Base-by-base conservation (phyloP, 2,113 vertebrate species). In the Rostratula benghalensis region DNA sequence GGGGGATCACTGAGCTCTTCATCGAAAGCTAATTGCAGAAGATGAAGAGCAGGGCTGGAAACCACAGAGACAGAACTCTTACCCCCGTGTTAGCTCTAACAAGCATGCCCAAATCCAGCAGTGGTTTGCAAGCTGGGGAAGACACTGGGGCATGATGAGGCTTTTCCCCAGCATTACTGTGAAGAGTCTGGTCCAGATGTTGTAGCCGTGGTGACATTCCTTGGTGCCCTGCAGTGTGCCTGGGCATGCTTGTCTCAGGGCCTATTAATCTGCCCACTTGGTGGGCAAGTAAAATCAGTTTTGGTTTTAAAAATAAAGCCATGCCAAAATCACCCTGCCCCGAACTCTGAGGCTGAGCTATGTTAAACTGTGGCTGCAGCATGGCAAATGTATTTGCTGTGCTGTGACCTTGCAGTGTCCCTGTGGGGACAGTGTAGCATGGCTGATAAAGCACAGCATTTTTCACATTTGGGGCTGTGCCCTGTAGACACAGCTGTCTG, bases 171-270 rank as follows among this genome's bases (percentile, higher is more conserved):
- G 24, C 2, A 1, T 8, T 48, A 53, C 30, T 31, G 21, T 13
- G 61, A 46, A 16, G 19, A 63, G 27, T 37, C 27, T 4, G 2
- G 12, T 76, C 15, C 15, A 50, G 76, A 6, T 1, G 1, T 4
- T 1, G 1, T 46, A 46, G 46, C 46, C 8, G 46, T 46, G 46
- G 46, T 46, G 46, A 46, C 46, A 18, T 11, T 22, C 31, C 37
- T 21, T 1, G 21, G 45, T n/a, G n/a, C n/a, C n/a, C n/a, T 23
- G 70, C 69, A 24, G 22, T 1, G 0, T 19, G 31, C 39, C 53
- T 11, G 33, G 28, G 61, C 17, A 9, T 2, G 0, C 22, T 59
- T 1, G 7, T 43, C n/a, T n/a, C n/a, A n/a, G n/a, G n/a, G n/a
- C n/a, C n/a, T n/a, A n/a, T n/a, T n/a, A n/a, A n/a, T n/a, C n/a